These are phyloP conservation scores for Pseudomyrmex cubaensis DNA, from an alignment of 1,140 invertebrate species.

Conservation along the genomic window DNA sequence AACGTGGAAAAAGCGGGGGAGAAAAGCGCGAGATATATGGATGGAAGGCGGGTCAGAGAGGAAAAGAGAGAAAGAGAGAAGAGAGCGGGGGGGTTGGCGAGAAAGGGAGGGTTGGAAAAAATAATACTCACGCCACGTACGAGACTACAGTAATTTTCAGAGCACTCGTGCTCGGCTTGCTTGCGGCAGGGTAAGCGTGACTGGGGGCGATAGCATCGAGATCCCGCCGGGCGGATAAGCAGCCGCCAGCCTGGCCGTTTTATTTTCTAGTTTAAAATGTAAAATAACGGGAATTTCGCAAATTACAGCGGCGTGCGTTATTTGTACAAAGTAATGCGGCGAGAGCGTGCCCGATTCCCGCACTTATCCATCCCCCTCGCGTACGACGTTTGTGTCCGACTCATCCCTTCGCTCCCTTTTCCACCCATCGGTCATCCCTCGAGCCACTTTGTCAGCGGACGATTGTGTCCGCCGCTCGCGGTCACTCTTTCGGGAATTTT, in stretches of 20 bases:
- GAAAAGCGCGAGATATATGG: conserved; percentile 41
- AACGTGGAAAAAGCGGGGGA: conserved; percentile 48
- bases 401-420: neutral
- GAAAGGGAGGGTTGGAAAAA: conserved; percentile 63
- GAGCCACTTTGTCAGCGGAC: conserved; percentile 22
- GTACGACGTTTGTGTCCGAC: neutral
- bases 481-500: conserved; percentile 61
- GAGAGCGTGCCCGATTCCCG: conserved; percentile 71
- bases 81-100: too few species aligned
- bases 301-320: conserved; percentile 78
- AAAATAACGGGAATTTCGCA: conserved; percentile 82
- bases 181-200: conserved; percentile 81
- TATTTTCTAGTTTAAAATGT: conserved; percentile 83
- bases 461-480: conserved; percentile 26
- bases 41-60: conserved; percentile 9
- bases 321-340: conserved; percentile 80
- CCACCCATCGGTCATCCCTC: too few species aligned
- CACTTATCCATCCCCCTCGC: conserved; percentile 7
- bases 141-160: conserved; percentile 78
- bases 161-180: conserved; percentile 77
- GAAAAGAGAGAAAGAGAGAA: too few species aligned
- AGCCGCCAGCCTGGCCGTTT: conserved; percentile 75
- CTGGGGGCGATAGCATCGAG: conserved; percentile 81
- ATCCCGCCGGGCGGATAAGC: conserved; percentile 80
- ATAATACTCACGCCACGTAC: conserved; percentile 78